Base-by-base conservation (phyloP, 2,888 invertebrate genomes). In the Diaphora mendica region DNA sequence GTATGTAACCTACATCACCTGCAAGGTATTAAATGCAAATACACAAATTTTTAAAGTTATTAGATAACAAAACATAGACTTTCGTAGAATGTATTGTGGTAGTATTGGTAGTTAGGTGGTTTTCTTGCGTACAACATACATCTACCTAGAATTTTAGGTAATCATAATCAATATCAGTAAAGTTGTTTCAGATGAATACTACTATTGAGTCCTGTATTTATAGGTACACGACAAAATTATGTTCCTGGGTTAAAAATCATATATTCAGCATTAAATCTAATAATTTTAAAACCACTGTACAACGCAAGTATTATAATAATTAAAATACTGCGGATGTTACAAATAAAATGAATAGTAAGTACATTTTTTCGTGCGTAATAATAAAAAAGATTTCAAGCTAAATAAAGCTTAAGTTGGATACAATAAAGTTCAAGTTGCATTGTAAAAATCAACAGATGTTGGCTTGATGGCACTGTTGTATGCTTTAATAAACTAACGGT, bases 401-500 rank as follows among this genome's bases (percentile, higher is more conserved):
- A 76, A 81, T 30, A 73, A 72, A n/a, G 71, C 68, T 59, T 59
- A 73, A 74, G 48, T 2, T 0, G 0, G 0, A 35, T 23, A 59
- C 51, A 39, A 81, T 79, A 85, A 77, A 81, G 85, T 77, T 72
- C 35, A 83, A 76, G 72, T 74, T 85, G 9, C 67, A 51, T 64
- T 77, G 67, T 30, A 30, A 73, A 26, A 64, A 26, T 11, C 23
- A 30, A 69, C 55, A 65, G 75, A 77, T 78, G 82, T 76, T 77
- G 71, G 73, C 74, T 73, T 80, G 82, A 82, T 85, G 82, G 78
- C 65, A 82, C 78, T 83, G 82, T 80, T 82, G 81, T 83, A 81
- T 83, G 85, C 78, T 79, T 81, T 83, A 85, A 85, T 84, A 85
- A n/a, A 84, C 78, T 84, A 80, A 85, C 81, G 78, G 79, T 77